phyloP scores from a whole-genome alignment of 2,888 invertebrate species.

The Hipparchia sbordonii region DNA sequence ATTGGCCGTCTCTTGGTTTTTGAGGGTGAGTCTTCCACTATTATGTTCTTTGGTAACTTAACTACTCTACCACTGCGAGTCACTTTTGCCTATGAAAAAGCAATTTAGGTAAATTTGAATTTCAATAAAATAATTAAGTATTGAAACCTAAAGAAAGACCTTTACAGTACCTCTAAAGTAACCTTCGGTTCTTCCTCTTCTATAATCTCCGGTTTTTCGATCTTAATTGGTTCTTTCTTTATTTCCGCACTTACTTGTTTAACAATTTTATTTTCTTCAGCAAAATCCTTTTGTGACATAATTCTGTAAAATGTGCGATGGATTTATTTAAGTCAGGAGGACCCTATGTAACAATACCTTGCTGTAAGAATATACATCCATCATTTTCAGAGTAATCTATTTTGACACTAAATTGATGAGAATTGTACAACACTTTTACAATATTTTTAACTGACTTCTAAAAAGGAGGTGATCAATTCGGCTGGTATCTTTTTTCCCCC shows the following conservation, averaged over 20 bases:
- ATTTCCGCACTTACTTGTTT: constrained; percentile 45
- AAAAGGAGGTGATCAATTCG: too few species aligned
- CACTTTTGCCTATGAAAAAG: constrained; percentile 57
- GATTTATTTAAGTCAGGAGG: too few species aligned
- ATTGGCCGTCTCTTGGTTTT: constrained; percentile 62
- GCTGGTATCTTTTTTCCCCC: too few species aligned
- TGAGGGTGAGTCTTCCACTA: constrained; percentile 54
- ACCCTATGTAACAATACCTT: too few species aligned
- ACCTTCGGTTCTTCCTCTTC: constrained; percentile 29
- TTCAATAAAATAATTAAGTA: too few species aligned
- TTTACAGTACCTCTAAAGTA: constrained; percentile 37
- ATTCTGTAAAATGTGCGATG: constrained; percentile 50
- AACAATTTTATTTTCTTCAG: constrained; percentile 62
- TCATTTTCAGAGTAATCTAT: too few species aligned
- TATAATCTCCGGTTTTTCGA: constrained; percentile 30
- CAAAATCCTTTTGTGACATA: constrained; percentile 70
- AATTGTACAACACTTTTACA: too few species aligned
- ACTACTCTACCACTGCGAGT: constrained; percentile 74
- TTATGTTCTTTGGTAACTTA: constrained; percentile 66
- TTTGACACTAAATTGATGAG: too few species aligned
- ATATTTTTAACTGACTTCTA: too few species aligned
- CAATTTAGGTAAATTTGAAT: constrained; percentile 1
- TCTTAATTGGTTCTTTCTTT: constrained; percentile 37
- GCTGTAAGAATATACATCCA: too few species aligned
- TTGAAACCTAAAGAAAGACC: background rate